Evolutionary conservation across 2,797 vertebrate species (phyloP).

Genomic region (Lepus townsendii): DNA sequence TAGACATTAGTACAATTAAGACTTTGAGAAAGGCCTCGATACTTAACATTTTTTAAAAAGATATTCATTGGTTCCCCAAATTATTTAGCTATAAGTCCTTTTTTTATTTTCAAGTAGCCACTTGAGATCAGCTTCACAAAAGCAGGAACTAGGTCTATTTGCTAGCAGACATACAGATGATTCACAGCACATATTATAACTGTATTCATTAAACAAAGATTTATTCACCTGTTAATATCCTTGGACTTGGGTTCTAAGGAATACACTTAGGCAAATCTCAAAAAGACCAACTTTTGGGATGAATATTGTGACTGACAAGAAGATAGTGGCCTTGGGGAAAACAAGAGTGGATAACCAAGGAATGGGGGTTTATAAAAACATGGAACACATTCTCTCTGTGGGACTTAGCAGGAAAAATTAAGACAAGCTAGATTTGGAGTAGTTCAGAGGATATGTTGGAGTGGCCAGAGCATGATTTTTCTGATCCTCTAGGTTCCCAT

Average conservation of each 20-base stretch:
- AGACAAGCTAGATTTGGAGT: not conserved
- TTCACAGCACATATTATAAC: not conserved
- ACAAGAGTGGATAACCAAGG: rapidly evolving
- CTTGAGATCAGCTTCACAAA: not conserved
- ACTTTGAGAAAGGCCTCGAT: not conserved
- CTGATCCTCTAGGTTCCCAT: not conserved
- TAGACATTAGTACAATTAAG: no score
- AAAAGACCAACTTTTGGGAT: no score
- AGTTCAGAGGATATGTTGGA: rapidly evolving
- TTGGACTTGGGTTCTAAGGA: not conserved
- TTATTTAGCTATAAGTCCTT: not conserved
- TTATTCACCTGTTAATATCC: not conserved
- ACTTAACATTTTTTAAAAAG: not conserved
- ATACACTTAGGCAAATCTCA: not conserved
- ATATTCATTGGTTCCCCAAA: not conserved
- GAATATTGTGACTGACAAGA: not conserved
- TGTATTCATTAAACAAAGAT: not conserved
- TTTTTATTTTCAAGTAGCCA: not conserved
- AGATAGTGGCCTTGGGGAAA: not conserved
- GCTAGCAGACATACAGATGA: not conserved
- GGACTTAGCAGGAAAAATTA: not conserved
- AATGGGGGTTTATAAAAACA: rapidly evolving
- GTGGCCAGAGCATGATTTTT: not conserved
- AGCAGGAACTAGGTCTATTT: not conserved
- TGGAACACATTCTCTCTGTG: not conserved